These are phyloP conservation scores for Hecatera dysodea DNA, from an alignment of 2,888 invertebrate species.

Conservation along the genomic window DNA sequence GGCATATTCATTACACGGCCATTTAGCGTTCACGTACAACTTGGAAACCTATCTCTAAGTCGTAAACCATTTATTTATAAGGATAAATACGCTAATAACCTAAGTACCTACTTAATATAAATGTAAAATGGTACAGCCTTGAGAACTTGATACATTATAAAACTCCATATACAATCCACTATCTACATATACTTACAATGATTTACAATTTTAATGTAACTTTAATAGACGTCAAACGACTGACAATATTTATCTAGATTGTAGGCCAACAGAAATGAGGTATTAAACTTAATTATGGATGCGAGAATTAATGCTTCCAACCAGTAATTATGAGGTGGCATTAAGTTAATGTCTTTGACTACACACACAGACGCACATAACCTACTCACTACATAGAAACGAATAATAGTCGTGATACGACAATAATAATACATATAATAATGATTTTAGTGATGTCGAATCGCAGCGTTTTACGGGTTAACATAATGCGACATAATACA, in stretches of 20 bases:
- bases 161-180: conserved; percentile 56
- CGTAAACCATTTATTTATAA: conserved; percentile 37
- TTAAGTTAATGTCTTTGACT: conserved; percentile 89
- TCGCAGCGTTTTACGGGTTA: conserved; percentile 55
- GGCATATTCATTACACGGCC: conserved; percentile 53
- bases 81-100: conserved; percentile 55
- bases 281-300: conserved; percentile 90
- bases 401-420: conserved; percentile 49
- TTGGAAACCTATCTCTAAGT: conserved; percentile 12
- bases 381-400: conserved; percentile 33
- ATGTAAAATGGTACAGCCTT: conserved; percentile 64
- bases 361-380: conserved; percentile 69
- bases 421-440: conserved; percentile 45
- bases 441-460: conserved; percentile 57
- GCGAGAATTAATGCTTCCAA: conserved; percentile 89
- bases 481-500: conserved; percentile 50
- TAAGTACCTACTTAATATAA: conserved; percentile 61
- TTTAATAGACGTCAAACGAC: conserved; percentile 84
- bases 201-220: conserved; percentile 83
- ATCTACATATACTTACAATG: conserved; percentile 67
- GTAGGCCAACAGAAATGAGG: conserved; percentile 88
- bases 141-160: conserved; percentile 62
- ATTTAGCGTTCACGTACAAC: conserved; percentile 24
- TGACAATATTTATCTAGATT: conserved; percentile 89
- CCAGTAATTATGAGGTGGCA: conserved; percentile 90